Evolutionary conservation across 2,888 invertebrate genomes (phyloP).

Genomic region (Drosophila incognita): DNA sequence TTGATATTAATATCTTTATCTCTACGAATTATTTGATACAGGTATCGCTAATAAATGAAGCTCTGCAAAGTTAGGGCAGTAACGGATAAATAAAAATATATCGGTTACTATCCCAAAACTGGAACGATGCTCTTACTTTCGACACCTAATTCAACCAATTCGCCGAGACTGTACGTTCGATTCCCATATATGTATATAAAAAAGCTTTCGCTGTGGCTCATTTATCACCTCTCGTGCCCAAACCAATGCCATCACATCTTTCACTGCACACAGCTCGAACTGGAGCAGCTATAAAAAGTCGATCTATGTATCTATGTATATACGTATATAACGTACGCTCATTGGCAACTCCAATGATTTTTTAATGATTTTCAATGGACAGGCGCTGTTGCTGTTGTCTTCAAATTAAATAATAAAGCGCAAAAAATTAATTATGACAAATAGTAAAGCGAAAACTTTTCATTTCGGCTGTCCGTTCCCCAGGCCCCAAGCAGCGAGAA

Average conservation of each 20-base stretch:
- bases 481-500: slow-evolving; percentile 13
- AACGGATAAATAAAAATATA: neutral
- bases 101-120: neutral
- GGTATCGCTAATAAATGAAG: neutral
- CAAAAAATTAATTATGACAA: slow-evolving; percentile 76
- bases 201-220: slow-evolving; percentile 64
- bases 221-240: slow-evolving; percentile 44
- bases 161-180: slow-evolving; percentile 3
- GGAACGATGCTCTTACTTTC: slow-evolving; percentile 2
- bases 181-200: slow-evolving; percentile 25
- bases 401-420: slow-evolving; percentile 66
- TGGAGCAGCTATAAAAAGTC: slow-evolving; percentile 55
- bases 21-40: neutral
- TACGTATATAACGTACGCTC: slow-evolving; percentile 4
- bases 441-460: slow-evolving; percentile 71
- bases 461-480: slow-evolving; percentile 48
- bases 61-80: neutral
- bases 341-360: slow-evolving; percentile 29
- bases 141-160: slow-evolving; percentile 1
- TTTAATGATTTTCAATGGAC: slow-evolving; percentile 55
- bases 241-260: slow-evolving; percentile 45
- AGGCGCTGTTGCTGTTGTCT: slow-evolving; percentile 37
- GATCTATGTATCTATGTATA: slow-evolving; percentile 16
- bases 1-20: neutral
- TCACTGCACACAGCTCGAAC: slow-evolving; percentile 41